Evolutionary conservation across 2,888 invertebrate species (phyloP), one percentile per base, ranked within the genome.

Genomic region (Hirudinaria manillensis): DNA sequence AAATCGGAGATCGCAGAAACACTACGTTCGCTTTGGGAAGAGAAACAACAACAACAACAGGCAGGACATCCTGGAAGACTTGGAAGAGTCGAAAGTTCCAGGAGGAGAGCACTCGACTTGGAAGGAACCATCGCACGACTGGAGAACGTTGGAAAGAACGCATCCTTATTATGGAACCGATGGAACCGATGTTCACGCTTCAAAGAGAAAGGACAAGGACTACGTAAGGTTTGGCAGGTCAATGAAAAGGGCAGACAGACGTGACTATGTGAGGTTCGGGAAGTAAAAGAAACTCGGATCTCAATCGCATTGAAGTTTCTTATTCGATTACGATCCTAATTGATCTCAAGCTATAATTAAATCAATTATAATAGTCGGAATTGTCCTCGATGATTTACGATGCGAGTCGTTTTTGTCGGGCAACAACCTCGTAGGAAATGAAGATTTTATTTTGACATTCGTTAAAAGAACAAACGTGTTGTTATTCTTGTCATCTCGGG

Each of bases 1-100:
- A 27, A 10, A 61, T 10, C 61, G 61, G 21, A 61, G 61, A 61
- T 61, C 61, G 10, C 61, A 61, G 3, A 68, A 68, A 34, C 68
- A 68, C 21, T 68, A 68, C 68, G 68, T 68, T 24, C n/a, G 68
- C 29, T 68, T 68, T 19, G 68, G 68, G 13, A 68, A 68, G 13
- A 68, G 68, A 68, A 16, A 10, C 61, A 56, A 53, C 13, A 53
- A 53, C 13, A 53, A 13, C 13, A 13, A 24, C 56, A 56, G 56
- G 21, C n/a, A 56, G 6, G 56, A 56, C 27, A 3, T 24, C 3
- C n/a, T 61, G 61, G 29, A 61, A 10, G 61, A 29, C 21, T 6
- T 61, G 24, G 24, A 24, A 61, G 24, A 61, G 29, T 29, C 24
- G 61, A 24, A 19, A 61, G 24, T 61, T 24, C 24, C 24, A 61